Base-by-base conservation (phyloP, 2,888 invertebrate species). In the Mechanitis messenoides region DNA sequence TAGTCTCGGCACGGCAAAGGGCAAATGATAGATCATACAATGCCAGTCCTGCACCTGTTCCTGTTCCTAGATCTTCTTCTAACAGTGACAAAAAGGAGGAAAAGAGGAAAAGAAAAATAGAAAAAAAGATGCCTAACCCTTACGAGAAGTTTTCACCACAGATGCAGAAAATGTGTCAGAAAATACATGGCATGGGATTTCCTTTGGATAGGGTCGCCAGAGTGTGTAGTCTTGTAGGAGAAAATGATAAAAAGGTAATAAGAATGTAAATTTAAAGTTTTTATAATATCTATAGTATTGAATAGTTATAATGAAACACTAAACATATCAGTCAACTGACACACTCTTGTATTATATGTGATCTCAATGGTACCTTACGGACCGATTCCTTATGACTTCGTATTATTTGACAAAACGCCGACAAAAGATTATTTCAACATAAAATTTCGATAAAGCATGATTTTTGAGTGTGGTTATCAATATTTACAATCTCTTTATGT, bases 181-280 rank as follows among this genome's bases (percentile, higher is more conserved):
- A 93, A 68, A 93, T 97, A 63, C 93, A 93, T 74, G 92, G 93
- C 65, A 98, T 98, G 97, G 98, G 98, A 1, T 98, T 98, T 78
- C 94, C 96, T 0, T 79, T 95, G 58, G 92, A 94, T 62, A 92
- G 96, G 80, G 96, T 96, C 28, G 94, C 95, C 4, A 92, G 96
- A 72, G 94, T 95, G n/a, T 94, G 95, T 70, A 92, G 93, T 71
- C 89, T 93, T 57, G 89, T 96, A 68, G 96, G 97, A 62, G 85
- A 92, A 91, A 78, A 96, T 89, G 95, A 97, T 84, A 97, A 96
- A 84, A 96, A 95, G 92, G 96, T 95, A 81, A 83, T 79, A 20
- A n/a, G 5, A 20, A 50, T 50, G 7, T 4, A 6, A 50, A 42
- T 35, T 35, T 35, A 5, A 35, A 4, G 3, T 35, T 35, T 35